Percentiles rank a stretch among this genome's conserved stretches.
phyloP scores from a whole-genome alignment of 2,113 vertebrate genomes.

The Etia nguti region DNA sequence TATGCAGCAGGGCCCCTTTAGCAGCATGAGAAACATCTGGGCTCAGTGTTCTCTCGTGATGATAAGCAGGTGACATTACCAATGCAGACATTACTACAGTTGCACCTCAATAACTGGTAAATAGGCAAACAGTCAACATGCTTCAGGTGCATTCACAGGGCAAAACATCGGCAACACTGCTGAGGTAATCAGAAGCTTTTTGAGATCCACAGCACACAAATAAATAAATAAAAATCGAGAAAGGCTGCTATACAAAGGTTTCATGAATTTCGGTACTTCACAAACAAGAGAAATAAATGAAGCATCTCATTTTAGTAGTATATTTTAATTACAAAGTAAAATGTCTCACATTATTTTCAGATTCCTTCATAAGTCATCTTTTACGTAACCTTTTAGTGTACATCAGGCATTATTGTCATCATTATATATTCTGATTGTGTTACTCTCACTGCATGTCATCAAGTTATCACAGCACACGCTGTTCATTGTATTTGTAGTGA shows the following conservation, averaged over 20 bases:
- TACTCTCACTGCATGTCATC: background rate
- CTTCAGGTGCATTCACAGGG: background rate
- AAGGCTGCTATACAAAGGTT: background rate
- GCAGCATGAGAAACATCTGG: background rate
- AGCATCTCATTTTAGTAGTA: background rate
- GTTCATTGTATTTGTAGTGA: background rate
- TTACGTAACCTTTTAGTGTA: background rate
- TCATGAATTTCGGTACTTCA: background rate
- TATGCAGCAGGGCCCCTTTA: background rate
- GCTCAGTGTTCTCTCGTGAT: background rate
- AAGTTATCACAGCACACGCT: background rate
- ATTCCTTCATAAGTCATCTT: background rate
- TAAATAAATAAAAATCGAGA: background rate
- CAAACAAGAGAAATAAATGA: background rate
- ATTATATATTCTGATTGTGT: background rate
- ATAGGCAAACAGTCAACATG: background rate
- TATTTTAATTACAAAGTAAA: background rate
- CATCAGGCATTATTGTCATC: background rate
- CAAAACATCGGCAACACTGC: background rate
- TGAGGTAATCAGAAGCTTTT: background rate
- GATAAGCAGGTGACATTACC: background rate
- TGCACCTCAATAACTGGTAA: background rate
- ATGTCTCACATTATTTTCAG: background rate
- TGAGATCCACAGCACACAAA: background rate
- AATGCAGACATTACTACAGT: background rate